These are phyloP conservation scores for Elegia similella DNA, from an alignment of 2,888 invertebrate species.

Conservation along the genomic window DNA sequence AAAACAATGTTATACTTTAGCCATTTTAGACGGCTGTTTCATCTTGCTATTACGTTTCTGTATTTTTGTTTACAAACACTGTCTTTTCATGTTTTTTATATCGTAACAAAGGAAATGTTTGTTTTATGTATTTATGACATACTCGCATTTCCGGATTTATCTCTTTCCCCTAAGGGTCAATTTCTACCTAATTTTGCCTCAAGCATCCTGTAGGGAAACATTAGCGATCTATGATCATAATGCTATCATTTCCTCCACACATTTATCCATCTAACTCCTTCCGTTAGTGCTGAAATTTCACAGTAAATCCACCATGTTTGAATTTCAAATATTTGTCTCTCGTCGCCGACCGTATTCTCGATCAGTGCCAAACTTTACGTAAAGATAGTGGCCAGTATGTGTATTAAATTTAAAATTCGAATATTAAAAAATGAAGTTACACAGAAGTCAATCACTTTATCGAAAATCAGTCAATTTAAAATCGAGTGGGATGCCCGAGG, in stretches of 20 bases:
- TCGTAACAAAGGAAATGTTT: too few species aligned
- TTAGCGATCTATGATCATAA: conserved; percentile 1
- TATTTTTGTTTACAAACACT: not conserved
- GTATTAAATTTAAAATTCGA: not conserved
- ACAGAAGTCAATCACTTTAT: not conserved
- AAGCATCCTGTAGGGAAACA: conserved; percentile 12
- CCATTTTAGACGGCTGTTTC: not conserved
- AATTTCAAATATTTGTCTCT: too few species aligned
- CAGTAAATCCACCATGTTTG: too few species aligned
- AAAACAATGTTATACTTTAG: conserved; percentile 5
- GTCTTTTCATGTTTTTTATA: not conserved
- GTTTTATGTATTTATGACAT: not conserved
- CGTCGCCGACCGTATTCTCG: too few species aligned
- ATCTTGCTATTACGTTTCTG: not conserved
- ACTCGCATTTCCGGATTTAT: not conserved
- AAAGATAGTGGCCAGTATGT: not conserved
- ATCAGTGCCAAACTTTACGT: too few species aligned
- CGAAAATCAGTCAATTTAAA: conserved; percentile 6
- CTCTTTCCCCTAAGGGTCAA: conserved; percentile 3
- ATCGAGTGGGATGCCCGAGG: conserved; percentile 13
- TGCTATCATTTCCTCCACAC: not conserved
- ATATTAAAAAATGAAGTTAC: not conserved
- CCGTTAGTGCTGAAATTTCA: too few species aligned
- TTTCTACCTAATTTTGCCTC: conserved; percentile 7
- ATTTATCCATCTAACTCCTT: not conserved